phyloP scores from a whole-genome alignment of 2,113 vertebrate genomes.

The Microcebus tavaratra region DNA sequence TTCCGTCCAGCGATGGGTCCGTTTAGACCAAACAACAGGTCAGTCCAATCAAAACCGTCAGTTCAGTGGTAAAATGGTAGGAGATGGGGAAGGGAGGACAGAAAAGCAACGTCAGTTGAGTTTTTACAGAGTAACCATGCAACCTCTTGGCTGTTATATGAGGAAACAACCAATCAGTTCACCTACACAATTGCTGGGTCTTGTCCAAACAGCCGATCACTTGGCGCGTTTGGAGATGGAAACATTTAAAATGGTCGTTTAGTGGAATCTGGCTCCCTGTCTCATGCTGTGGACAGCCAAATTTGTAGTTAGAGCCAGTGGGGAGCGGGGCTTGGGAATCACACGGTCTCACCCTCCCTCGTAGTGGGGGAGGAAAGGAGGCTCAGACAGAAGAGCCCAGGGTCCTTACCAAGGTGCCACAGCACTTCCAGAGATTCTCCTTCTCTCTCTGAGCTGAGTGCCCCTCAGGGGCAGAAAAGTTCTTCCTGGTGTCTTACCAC shows the following conservation, averaged over 20 bases:
- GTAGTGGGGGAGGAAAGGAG: neutral
- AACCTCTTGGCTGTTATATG: neutral
- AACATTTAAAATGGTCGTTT: neutral
- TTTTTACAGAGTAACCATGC: neutral
- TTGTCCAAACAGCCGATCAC: neutral
- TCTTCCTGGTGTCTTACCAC: constrained; percentile 23
- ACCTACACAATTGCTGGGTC: neutral
- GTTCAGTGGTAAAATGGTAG: neutral
- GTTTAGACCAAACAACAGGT: constrained; percentile 1
- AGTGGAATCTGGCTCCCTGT: neutral
- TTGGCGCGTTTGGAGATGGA: neutral
- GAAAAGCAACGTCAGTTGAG: neutral
- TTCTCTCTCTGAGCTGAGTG: neutral
- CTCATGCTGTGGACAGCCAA: neutral
- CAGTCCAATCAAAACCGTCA: neutral
- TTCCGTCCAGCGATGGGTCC: neutral
- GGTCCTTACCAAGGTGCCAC: neutral
- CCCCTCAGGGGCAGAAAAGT: neutral
- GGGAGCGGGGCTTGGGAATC: neutral
- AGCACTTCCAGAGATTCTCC: neutral
- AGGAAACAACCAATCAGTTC: neutral
- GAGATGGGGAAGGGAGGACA: neutral
- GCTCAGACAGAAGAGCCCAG: neutral
- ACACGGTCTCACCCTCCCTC: neutral
- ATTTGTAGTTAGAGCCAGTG: neutral